Conservation (phyloP, 2,797 vertebrate genomes). For the Sebastes flavidus region DNA sequence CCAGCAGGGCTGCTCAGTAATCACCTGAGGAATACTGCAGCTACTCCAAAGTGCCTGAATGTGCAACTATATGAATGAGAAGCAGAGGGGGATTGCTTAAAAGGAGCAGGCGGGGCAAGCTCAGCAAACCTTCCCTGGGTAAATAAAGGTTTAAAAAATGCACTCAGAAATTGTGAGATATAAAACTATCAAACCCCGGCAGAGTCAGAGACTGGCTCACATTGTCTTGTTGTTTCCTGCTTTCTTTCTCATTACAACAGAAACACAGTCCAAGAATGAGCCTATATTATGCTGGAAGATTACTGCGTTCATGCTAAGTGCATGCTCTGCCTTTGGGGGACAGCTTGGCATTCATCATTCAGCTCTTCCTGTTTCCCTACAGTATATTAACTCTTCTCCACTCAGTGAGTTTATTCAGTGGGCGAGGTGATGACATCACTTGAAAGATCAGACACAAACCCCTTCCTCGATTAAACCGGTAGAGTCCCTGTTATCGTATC, state of each 20-base stretch:
- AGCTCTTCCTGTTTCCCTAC: conserved; percentile 47
- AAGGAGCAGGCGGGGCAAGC: not conserved
- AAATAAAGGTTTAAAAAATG: conserved; percentile 19
- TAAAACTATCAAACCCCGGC: conserved; percentile 12
- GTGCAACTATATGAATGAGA: conserved; percentile 3
- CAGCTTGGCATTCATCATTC: conserved; percentile 52
- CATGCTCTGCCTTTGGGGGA: conserved; percentile 42
- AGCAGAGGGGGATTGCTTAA: not conserved
- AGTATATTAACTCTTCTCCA: conserved; percentile 19
- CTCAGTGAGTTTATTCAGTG: not conserved
- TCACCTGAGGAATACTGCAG: conserved; percentile 23
- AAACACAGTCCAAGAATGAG: conserved; percentile 27
- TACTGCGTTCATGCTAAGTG: conserved; percentile 20
- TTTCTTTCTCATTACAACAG: conserved; percentile 8
- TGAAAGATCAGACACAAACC: conserved; percentile 27
- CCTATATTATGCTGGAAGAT: conserved; percentile 10
- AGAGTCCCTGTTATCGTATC: conserved; percentile 21
- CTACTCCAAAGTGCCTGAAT: conserved; percentile 5
- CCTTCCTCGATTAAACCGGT: conserved; percentile 14
- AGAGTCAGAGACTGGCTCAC: conserved; percentile 18
- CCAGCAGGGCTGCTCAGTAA: not conserved
- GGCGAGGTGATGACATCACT: conserved; percentile 45
- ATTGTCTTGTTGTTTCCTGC: conserved; percentile 21
- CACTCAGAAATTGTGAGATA: conserved; percentile 7
- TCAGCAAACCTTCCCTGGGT: conserved; percentile 9